Evolutionary conservation across 1,140 invertebrate genomes (phyloP), one percentile per base, ranked within the genome.

Genomic region (Vanessa tameamea): DNA sequence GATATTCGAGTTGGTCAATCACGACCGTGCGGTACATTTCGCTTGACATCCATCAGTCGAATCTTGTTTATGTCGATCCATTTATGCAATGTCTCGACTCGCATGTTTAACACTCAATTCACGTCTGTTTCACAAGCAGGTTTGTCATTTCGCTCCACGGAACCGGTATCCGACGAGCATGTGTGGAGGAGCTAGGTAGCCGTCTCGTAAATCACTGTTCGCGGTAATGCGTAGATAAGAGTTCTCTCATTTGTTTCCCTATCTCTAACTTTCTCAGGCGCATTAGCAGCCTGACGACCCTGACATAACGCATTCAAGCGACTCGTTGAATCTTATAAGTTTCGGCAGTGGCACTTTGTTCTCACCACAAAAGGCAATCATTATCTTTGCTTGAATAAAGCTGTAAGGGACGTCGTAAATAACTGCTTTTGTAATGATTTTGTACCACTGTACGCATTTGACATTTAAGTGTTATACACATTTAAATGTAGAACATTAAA

Each of bases 181-280:
- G 75, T 74, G 73, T 72, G 67, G 66, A 68, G 37, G n/a, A n/a
- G n/a, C n/a, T 68, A 50, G 78, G 86, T 84, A 86, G 86, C 83
- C 79, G 75, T 76, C 63, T 89, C 87, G 82, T 90, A 90, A 90
- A 89, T 90, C 87, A 89, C 84, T 68, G 79, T 69, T 83, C 82
- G 79, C 85, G 83, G 84, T 89, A 88, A 91, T 88, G 88, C 86
- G 86, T 87, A 89, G 88, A 89, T 88, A 89, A 89, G 81, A 90
- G 82, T 83, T 84, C 84, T 86, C 86, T 87, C 85, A 89, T 89
- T 91, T 91, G 87, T 90, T 91, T 57, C 63, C 66, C 72, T 69
- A 74, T 74, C 72, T 74, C 61, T 64, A 64, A 68, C 72, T 74
- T 74, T 74, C 72, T 74, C 65, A 74, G 72, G 50, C 59, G 31